Evolutionary conservation across 2,888 invertebrate genomes (phyloP).

Genomic region (Theretra japonica): DNA sequence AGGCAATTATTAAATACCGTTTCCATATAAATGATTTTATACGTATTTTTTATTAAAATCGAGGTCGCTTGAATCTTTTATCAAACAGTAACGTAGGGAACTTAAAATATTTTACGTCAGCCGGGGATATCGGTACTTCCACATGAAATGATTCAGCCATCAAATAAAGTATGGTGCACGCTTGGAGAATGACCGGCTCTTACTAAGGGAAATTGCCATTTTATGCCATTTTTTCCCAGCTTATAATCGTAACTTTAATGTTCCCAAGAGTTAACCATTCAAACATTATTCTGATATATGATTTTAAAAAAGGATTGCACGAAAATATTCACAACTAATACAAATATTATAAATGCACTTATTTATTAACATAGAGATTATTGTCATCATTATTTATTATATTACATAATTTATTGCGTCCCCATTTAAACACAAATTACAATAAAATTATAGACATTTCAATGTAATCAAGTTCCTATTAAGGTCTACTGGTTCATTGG

Average conservation of each 20-base stretch:
- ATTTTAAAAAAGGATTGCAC: too few relatives aligned
- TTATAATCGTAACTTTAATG: not conserved
- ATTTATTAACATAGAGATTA: too few relatives aligned
- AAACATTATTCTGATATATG: too few relatives aligned
- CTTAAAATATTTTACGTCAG: not conserved
- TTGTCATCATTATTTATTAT: too few relatives aligned
- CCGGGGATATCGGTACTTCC: not conserved
- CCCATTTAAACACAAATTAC: too few relatives aligned
- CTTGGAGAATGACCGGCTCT: not conserved
- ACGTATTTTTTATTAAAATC: not conserved
- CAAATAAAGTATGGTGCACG: not conserved
- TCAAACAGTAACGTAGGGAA: not conserved
- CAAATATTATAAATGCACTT: too few relatives aligned
- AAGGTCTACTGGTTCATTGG: not conserved
- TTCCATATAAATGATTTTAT: too few relatives aligned
- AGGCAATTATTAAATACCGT: too few relatives aligned
- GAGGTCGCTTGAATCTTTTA: not conserved
- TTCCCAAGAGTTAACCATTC: not conserved
- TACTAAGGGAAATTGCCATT: not conserved
- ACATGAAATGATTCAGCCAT: slow-evolving; percentile 9
- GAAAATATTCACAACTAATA: too few relatives aligned
- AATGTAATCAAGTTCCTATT: not conserved
- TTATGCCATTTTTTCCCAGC: not conserved
- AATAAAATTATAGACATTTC: not conserved
- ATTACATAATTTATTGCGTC: too few relatives aligned